Evolutionary conservation across 2,797 vertebrate genomes (phyloP).

Genomic region (Lophius americanus): DNA sequence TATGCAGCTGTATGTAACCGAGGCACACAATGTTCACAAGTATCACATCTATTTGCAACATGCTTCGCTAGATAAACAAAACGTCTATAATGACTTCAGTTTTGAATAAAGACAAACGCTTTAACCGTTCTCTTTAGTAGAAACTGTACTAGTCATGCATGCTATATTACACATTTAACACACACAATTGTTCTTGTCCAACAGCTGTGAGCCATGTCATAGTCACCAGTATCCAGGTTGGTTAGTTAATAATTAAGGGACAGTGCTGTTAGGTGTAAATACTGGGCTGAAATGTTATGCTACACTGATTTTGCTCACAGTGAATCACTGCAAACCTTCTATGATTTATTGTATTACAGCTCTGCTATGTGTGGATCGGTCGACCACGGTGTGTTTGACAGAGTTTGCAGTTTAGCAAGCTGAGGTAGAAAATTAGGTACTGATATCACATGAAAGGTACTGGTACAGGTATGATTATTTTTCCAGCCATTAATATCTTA

Average conservation of each 20-base stretch:
- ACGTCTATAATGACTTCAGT: conserved; percentile 32
- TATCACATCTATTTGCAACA: conserved; percentile 43
- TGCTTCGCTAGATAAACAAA: conserved; percentile 32
- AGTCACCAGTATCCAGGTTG: background rate
- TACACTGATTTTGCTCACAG: too few relatives aligned
- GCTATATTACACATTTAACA: conserved; percentile 33
- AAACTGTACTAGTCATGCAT: conserved; percentile 34
- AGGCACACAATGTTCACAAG: conserved; percentile 52
- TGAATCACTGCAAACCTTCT: too few relatives aligned
- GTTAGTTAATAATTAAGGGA: background rate
- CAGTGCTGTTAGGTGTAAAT: background rate
- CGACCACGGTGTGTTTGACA: too few relatives aligned
- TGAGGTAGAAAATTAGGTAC: too few relatives aligned
- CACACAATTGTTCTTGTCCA: background rate
- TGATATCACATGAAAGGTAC: too few relatives aligned
- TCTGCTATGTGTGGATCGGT: too few relatives aligned
- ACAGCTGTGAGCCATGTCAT: background rate
- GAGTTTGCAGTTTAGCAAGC: too few relatives aligned
- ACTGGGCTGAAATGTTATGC: background rate
- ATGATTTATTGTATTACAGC: too few relatives aligned
- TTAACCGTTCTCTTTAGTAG: conserved; percentile 3
- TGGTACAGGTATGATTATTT: too few relatives aligned
- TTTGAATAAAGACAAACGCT: conserved; percentile 22
- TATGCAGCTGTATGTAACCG: conserved; percentile 50
- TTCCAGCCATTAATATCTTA: too few relatives aligned